Conservation (phyloP, 1,140 invertebrate genomes). For the Capitella teleta region DNA sequence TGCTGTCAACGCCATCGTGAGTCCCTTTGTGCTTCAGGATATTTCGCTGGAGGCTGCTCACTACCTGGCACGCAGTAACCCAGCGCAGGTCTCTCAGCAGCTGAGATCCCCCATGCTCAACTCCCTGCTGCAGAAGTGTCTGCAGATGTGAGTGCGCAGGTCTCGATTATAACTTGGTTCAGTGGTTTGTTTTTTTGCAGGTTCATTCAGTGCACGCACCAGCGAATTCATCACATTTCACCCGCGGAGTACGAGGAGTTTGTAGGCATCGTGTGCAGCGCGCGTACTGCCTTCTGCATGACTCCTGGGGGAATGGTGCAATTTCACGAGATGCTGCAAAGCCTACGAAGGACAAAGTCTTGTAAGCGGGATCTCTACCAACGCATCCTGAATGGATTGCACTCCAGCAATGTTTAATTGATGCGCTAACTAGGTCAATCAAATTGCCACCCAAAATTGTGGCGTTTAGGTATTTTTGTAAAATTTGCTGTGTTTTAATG, state of each 20-base stretch:
- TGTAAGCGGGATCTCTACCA: slow-evolving; percentile 95
- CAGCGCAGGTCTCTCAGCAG: slow-evolving; percentile 65
- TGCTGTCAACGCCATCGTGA: slow-evolving; percentile 89
- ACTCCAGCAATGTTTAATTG: slow-evolving; percentile 1
- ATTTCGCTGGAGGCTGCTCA: slow-evolving; percentile 83
- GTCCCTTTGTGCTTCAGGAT: slow-evolving; percentile 89
- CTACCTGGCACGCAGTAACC: slow-evolving; percentile 73
- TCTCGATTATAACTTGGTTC: no score
- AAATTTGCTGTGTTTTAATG: no score
- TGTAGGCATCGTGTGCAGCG: slow-evolving; percentile 76
- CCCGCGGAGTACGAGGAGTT: slow-evolving; percentile 89
- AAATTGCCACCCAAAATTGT: no score
- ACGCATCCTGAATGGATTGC: slow-evolving; percentile 52
- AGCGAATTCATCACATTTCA: slow-evolving; percentile 85
- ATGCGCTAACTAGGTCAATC: no score
- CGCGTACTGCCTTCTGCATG: slow-evolving; percentile 71
- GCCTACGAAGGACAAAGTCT: slow-evolving; percentile 86
- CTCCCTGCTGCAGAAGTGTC: slow-evolving; percentile 87
- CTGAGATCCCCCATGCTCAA: slow-evolving; percentile 63
- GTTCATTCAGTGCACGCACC: slow-evolving; percentile 91
- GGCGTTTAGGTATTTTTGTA: no score
- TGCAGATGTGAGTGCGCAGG: slow-evolving; percentile 69
- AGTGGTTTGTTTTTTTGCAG: no score
- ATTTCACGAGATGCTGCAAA: slow-evolving; percentile 91
- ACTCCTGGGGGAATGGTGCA: slow-evolving; percentile 84